Base-by-base conservation (phyloP, 2,888 invertebrate species). In the Drosophila bunnanda region DNA sequence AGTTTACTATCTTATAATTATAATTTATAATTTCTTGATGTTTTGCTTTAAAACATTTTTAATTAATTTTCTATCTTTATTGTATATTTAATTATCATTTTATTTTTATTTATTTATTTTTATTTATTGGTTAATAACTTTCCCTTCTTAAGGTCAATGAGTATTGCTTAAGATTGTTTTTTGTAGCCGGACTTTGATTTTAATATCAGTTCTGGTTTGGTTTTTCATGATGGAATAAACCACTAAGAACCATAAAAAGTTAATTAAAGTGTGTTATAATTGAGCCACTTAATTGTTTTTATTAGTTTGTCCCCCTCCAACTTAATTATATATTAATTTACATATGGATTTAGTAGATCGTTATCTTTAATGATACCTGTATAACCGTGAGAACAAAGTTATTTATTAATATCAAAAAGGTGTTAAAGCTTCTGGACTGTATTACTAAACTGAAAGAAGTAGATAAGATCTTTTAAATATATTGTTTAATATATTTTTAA, bases 291-390 rank as follows among this genome's bases (percentile, higher is more conserved):
- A n/a, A 55, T 48, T 54, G 30, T n/a, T 43, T 25, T 28, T 34
- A 17, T 32, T 32, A 8, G 36, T 15, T n/a, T n/a, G 10, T 13
- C 25, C 17, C 10, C 10, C n/a, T 30, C 12, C 22, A 25, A 39
- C 28, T 22, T 72, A 43, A 72, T 72, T 54, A 36, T n/a, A 58
- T 44, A 17, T 43, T 17, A 10, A 64, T 65, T 56, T 50, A 17
- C 41, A 48, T 58, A 39, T 41, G 53, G 34, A 20, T 12, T 28
- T 13, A 55, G 25, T 20, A n/a, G n/a, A 32, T 44, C 12, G 4
- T 8, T 56, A 30, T 30, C 28, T 56, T 15, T 4, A 17, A 12
- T 4, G 2, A 15, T 9, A 50, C 15, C 13, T 50, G 15, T 50
- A 2, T 20, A 32, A 50, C 9, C 50, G 50, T 50, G 60, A 36